phyloP scores from a whole-genome alignment of 2,113 vertebrate species.

The Pangasianodon gigas region DNA sequence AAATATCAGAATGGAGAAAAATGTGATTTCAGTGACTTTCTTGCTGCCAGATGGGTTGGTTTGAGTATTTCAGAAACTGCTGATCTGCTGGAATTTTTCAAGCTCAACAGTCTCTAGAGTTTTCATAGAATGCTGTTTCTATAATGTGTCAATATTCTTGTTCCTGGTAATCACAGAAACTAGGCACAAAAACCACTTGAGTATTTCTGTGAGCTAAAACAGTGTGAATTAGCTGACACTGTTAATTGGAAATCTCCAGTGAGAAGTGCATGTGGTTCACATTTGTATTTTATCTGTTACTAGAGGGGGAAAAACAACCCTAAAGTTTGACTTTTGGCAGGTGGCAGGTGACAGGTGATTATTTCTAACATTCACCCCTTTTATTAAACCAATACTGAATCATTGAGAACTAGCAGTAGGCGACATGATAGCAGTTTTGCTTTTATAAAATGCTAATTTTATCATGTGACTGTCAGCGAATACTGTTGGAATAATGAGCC shows the following conservation, averaged over 20 bases:
- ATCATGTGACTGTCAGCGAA: neutral
- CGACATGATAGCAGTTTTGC: neutral
- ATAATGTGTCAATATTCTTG: neutral
- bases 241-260: neutral
- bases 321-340: neutral
- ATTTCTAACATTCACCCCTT: neutral
- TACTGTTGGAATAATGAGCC: neutral
- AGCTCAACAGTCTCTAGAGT: neutral
- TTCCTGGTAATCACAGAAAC: neutral
- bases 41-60: neutral
- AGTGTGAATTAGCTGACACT: neutral
- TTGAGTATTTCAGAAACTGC: neutral
- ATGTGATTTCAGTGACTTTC: neutral
- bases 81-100: neutral
- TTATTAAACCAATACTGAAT: neutral
- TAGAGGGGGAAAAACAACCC: neutral
- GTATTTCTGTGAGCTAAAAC: neutral
- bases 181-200: neutral
- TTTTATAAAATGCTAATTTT: neutral
- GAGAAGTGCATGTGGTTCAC: neutral
- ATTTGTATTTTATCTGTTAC: neutral
- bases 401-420: neutral
- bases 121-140: neutral
- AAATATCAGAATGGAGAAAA: neutral
- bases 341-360: neutral